Conservation (phyloP, 1,140 invertebrate genomes). For the Bursaphelenchus mucronatus region DNA sequence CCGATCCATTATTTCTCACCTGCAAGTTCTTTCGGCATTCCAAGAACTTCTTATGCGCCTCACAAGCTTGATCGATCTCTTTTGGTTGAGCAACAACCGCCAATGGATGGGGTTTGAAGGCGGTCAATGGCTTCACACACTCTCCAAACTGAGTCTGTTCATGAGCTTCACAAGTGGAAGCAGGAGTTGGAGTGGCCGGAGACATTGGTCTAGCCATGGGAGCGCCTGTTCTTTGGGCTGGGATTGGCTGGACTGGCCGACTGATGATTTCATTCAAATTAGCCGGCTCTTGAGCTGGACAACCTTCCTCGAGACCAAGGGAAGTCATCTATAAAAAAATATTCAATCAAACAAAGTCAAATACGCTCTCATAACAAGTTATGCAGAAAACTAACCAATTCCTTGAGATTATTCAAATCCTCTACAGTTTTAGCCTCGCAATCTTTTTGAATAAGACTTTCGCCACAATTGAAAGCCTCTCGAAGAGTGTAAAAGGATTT, state of each 20-base stretch:
- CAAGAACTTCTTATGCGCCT: conserved; percentile 50
- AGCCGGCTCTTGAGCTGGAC: conserved; percentile 44
- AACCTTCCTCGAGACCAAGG: conserved; percentile 57
- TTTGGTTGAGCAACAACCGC: conserved; percentile 55
- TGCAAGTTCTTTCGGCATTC: conserved; percentile 33
- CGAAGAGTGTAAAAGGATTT: conserved; percentile 55
- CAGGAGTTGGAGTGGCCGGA: conserved; percentile 19
- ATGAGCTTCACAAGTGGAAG: conserved; percentile 40
- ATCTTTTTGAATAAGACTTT: conserved; percentile 38
- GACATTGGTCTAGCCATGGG: conserved; percentile 3
- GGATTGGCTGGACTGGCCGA: conserved; percentile 29
- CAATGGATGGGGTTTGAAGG: conserved; percentile 56
- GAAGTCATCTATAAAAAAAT: conserved; percentile 46
- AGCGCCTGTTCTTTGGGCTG: background rate
- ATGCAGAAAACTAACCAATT: conserved; percentile 32
- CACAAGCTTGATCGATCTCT: conserved; percentile 53
- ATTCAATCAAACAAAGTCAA: conserved; percentile 8
- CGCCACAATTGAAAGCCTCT: conserved; percentile 50
- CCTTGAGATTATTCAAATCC: conserved; percentile 44
- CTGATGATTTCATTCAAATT: conserved; percentile 49
- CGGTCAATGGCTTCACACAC: conserved; percentile 53
- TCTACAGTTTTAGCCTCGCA: conserved; percentile 36
- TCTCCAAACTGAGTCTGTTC: conserved; percentile 48
- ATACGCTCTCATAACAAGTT: background rate
- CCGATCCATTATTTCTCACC: no score